phyloP scores from a whole-genome alignment of 1,140 invertebrate species.

The Listronotus bonariensis region DNA sequence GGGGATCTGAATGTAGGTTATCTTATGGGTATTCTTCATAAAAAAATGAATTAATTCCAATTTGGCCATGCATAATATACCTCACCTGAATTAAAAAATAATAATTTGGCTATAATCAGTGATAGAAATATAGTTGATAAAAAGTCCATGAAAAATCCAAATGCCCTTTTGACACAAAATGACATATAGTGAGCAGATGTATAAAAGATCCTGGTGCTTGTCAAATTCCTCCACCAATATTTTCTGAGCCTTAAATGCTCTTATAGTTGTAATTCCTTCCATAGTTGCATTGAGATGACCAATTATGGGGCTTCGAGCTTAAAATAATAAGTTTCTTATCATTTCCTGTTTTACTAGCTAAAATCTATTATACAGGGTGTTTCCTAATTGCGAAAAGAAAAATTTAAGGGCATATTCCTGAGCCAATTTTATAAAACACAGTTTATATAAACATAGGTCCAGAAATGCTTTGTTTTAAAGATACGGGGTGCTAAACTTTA shows the following conservation, averaged over 20 bases:
- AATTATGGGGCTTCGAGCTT: constrained; percentile 67
- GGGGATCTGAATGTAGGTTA: too few relatives aligned
- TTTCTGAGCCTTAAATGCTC: constrained; percentile 79
- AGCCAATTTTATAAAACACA: too few relatives aligned
- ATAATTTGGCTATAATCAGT: constrained; percentile 63
- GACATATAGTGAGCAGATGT: constrained; percentile 70
- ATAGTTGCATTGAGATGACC: constrained; percentile 70
- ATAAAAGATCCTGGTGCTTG: constrained; percentile 74
- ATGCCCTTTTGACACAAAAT: constrained; percentile 65
- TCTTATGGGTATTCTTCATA: too few relatives aligned
- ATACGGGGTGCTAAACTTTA: too few relatives aligned
- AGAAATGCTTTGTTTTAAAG: too few relatives aligned
- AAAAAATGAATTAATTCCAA: too few relatives aligned
- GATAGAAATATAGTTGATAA: constrained; percentile 75
- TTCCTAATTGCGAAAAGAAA: too few relatives aligned
- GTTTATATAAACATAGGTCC: too few relatives aligned
- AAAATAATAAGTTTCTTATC: neutral
- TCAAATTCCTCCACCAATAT: constrained; percentile 81
- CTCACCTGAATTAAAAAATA: constrained; percentile 54
- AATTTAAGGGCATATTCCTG: too few relatives aligned
- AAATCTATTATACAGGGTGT: too few relatives aligned
- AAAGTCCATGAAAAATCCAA: constrained; percentile 80
- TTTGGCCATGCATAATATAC: too few relatives aligned
- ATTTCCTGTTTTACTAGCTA: too few relatives aligned
- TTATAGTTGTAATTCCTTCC: constrained; percentile 81